Percentiles rank a stretch among this genome's conserved stretches.
phyloP scores from a whole-genome alignment of 2,797 vertebrate genomes.

The Buphagus erythrorhynchus region DNA sequence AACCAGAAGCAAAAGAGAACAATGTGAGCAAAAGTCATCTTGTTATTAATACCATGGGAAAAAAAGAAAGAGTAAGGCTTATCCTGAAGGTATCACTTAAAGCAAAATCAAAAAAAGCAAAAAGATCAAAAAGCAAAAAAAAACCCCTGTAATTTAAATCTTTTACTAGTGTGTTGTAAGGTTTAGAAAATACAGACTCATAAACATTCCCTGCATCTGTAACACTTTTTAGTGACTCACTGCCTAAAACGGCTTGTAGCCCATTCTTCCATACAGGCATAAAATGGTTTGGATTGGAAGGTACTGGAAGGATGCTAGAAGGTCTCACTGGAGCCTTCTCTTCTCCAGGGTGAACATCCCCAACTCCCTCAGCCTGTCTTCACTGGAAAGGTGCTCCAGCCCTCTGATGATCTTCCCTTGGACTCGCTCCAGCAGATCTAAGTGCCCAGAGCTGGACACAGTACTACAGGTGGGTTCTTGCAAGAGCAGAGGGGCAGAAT shows the following conservation, averaged over 20 bases:
- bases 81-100: background rate
- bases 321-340: background rate
- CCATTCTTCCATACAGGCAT: background rate
- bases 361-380: background rate
- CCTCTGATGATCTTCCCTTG: background rate
- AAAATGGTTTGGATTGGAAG: background rate
- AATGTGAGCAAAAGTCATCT: background rate
- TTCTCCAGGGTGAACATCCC: background rate
- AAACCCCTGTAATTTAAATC: background rate
- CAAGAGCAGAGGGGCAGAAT: background rate
- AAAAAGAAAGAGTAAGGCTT: background rate
- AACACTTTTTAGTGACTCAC: background rate
- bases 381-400: background rate
- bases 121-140: no score
- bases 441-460: background rate
- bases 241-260: background rate
- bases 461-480: background rate
- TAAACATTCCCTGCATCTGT: background rate
- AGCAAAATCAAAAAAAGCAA: background rate
- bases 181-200: background rate
- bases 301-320: background rate
- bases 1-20: constrained; percentile 40
- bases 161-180: background rate
- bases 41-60: background rate
- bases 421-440: background rate